Conservation (phyloP, 2,113 vertebrate genomes). For the Ammospiza caudacuta region DNA sequence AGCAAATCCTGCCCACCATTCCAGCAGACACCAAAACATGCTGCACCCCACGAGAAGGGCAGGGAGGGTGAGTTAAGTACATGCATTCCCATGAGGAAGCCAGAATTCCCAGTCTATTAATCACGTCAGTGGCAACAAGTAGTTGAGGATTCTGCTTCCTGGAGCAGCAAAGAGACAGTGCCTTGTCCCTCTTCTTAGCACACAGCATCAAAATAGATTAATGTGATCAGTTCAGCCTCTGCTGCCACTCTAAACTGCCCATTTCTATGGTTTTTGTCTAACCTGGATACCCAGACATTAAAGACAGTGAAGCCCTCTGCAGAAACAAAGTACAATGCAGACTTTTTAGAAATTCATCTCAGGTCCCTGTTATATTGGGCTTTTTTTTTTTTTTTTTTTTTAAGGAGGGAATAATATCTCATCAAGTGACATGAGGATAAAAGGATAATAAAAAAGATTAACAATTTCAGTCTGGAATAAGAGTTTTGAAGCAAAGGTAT, state of each 20-base stretch:
- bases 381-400: too few species aligned
- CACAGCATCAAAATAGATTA: background rate
- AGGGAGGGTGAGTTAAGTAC: background rate
- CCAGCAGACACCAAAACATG: background rate
- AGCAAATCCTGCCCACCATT: background rate
- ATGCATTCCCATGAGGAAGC: background rate
- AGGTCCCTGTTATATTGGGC: background rate
- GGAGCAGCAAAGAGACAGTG: background rate
- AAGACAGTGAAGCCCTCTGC: background rate
- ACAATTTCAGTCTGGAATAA: slow-evolving; percentile 38
- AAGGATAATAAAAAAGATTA: slow-evolving; percentile 52
- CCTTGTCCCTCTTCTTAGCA: background rate
- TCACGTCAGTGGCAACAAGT: background rate
- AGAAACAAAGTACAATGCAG: background rate
- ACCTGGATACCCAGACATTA: background rate
- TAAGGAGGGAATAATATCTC: slow-evolving; percentile 41
- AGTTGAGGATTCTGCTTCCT: background rate
- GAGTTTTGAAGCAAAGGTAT: slow-evolving; percentile 37
- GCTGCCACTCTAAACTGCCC: background rate
- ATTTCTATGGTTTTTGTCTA: background rate
- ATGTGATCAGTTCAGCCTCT: background rate
- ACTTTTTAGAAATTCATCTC: slow-evolving; percentile 30
- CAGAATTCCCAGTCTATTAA: background rate
- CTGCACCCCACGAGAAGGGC: background rate
- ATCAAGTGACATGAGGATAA: slow-evolving; percentile 50